Evolutionary conservation across 2,113 vertebrate genomes (phyloP).

Genomic region (Crotophaga sulcirostris): DNA sequence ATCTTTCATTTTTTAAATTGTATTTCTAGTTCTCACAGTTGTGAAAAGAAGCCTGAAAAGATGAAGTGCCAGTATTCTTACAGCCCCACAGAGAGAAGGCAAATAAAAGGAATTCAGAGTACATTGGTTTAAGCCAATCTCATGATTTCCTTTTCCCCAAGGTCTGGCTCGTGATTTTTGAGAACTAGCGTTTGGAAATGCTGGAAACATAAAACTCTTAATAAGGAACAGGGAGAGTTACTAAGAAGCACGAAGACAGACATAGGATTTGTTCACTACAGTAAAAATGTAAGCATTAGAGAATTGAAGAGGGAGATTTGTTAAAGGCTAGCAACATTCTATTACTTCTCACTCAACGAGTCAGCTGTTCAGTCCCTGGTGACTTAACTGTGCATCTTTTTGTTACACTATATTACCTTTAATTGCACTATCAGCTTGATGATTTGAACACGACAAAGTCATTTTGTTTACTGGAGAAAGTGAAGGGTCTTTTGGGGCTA

Average conservation of each 20-base stretch:
- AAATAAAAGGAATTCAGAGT: slow-evolving; percentile 42
- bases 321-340: slow-evolving; percentile 11
- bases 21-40: slow-evolving; percentile 13
- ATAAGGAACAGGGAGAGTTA: slow-evolving; percentile 8
- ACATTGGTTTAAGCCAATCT: slow-evolving; percentile 24
- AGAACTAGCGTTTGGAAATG: neutral
- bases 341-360: neutral
- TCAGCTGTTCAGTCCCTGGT: neutral
- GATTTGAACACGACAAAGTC: neutral
- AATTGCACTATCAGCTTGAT: slow-evolving; percentile 3
- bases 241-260: neutral
- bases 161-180: slow-evolving; percentile 17
- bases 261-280: neutral
- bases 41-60: slow-evolving; percentile 22
- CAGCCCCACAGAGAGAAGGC: slow-evolving; percentile 28
- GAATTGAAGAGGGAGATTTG: neutral
- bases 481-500: neutral
- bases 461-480: slow-evolving; percentile 6
- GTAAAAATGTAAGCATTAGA: neutral
- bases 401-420: slow-evolving; percentile 4
- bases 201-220: slow-evolving; percentile 27
- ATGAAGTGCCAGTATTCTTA: slow-evolving; percentile 34
- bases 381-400: neutral
- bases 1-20: slow-evolving; percentile 12
- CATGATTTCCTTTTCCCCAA: slow-evolving; percentile 26